A percentile compares a stretch with the other conserved stretches of the same genome.
phyloP scores from a whole-genome alignment of 2,888 invertebrate species.

The Eilema depressum region DNA sequence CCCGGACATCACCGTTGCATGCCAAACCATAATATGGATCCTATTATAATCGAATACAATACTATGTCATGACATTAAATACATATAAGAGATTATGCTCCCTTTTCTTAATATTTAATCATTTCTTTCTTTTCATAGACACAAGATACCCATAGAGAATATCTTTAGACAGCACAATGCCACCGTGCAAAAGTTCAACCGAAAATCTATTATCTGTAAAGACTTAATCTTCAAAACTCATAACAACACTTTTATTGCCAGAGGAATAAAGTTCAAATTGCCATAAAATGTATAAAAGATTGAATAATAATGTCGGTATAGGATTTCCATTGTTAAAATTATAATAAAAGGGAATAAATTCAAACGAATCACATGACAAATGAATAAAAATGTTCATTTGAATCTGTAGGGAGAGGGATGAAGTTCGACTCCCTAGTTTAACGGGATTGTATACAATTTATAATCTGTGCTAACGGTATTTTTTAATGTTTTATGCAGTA shows the following conservation, averaged over 20 bases:
- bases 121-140: conserved; percentile 32
- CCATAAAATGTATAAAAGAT: not conserved
- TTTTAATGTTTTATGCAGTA: not conserved
- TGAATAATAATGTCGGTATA: conserved; percentile 25
- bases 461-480: conserved; percentile 9
- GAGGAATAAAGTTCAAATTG: conserved; percentile 11
- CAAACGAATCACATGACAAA: conserved; percentile 49
- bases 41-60: conserved; percentile 4
- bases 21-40: not conserved
- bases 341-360: conserved; percentile 47
- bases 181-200: conserved; percentile 49
- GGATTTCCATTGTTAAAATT: conserved; percentile 42
- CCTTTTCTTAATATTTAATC: conserved; percentile 27
- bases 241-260: not conserved
- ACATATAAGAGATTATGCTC: conserved; percentile 11
- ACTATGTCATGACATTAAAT: conserved; percentile 17
- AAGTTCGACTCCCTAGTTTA: conserved; percentile 7
- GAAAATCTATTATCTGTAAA: conserved; percentile 39
- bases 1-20: not conserved
- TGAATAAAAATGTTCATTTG: conserved; percentile 45
- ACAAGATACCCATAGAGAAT: conserved; percentile 42
- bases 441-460: conserved; percentile 14
- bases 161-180: conserved; percentile 36
- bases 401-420: conserved; percentile 24
- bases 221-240: conserved; percentile 8